These are phyloP conservation scores for Urocyon cinereoargenteus DNA, from an alignment of 2,797 vertebrate genomes.

Conservation along the genomic window DNA sequence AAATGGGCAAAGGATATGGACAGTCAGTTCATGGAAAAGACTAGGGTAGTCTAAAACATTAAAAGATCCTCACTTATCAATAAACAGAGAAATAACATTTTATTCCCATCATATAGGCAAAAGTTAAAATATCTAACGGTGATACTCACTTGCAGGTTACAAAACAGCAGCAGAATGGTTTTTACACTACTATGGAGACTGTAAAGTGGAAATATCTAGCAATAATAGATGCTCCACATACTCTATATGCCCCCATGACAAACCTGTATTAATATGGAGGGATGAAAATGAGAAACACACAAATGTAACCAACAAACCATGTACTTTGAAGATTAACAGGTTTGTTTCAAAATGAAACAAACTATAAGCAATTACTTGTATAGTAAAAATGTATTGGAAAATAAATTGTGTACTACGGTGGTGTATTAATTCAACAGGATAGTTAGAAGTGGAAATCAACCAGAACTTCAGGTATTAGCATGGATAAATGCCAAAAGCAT, in stretches of 20 bases:
- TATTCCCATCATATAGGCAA: background rate
- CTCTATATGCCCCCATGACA: background rate
- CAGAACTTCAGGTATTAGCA: background rate
- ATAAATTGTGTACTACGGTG: background rate
- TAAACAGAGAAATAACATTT: background rate
- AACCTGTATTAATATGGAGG: background rate
- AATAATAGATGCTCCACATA: background rate
- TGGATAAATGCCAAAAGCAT: background rate
- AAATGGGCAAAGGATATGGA: background rate
- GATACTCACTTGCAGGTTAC: background rate
- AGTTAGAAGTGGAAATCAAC: background rate
- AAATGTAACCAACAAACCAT: background rate
- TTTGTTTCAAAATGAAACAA: background rate
- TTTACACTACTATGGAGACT: background rate
- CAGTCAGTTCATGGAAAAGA: background rate
- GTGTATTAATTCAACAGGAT: background rate
- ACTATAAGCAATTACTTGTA: background rate
- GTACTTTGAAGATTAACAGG: background rate
- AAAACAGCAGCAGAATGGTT: background rate
- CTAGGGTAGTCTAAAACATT: background rate
- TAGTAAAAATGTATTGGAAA: background rate
- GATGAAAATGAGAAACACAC: background rate
- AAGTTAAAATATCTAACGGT: background rate
- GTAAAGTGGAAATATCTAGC: background rate
- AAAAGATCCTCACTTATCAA: background rate